These are phyloP conservation scores for Tragelaphus buxtoni DNA, from an alignment of 2,113 vertebrate species.

Conservation along the genomic window DNA sequence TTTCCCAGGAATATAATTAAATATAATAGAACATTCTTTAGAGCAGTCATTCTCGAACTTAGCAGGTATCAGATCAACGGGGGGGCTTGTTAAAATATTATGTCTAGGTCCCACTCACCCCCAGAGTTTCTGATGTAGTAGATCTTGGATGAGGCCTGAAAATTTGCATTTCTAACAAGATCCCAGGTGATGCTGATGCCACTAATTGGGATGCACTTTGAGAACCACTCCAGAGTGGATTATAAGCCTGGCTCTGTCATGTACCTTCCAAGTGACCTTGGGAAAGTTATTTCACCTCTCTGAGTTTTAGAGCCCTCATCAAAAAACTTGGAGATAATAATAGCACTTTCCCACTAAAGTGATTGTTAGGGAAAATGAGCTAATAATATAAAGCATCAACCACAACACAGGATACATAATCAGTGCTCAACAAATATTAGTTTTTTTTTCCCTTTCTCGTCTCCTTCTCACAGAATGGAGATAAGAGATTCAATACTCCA, in stretches of 20 bases:
- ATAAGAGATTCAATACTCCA: neutral
- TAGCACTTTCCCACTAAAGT: neutral
- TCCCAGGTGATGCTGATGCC: neutral
- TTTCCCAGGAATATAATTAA: neutral
- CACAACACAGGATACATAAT: neutral
- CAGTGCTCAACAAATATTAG: neutral
- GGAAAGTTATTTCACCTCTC: neutral
- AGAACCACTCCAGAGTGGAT: neutral
- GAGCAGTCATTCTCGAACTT: neutral
- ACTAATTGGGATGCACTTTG: neutral
- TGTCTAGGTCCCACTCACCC: neutral
- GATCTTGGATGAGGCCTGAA: neutral
- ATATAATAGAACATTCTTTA: neutral
- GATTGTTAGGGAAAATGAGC: neutral
- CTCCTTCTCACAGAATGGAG: neutral
- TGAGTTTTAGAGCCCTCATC: neutral
- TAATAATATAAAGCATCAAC: neutral
- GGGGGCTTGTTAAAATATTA: neutral
- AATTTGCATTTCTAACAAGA: neutral
- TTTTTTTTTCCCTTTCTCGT: neutral
- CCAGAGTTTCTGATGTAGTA: neutral
- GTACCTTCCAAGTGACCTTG: neutral
- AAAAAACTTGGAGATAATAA: neutral
- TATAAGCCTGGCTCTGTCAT: neutral
- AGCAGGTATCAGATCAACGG: neutral